Percentiles rank a stretch among this genome's conserved stretches.
phyloP scores from a whole-genome alignment of 2,888 invertebrate genomes.

The Dysmachus trigonus region DNA sequence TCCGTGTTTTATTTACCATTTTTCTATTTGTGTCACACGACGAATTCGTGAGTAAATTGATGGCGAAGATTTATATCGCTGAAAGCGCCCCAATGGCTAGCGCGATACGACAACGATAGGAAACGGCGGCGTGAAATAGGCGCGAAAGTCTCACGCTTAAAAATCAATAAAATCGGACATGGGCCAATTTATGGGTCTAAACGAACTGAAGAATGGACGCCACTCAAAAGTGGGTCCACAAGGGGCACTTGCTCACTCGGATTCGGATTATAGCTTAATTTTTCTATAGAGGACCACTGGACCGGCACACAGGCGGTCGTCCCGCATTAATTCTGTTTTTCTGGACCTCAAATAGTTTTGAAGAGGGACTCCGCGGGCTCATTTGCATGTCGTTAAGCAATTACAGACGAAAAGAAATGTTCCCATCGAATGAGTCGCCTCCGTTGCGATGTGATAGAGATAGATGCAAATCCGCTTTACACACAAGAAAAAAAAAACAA shows the following conservation, averaged over 20 bases:
- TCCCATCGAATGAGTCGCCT: not conserved
- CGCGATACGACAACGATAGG: too few species aligned
- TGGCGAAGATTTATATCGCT: not conserved
- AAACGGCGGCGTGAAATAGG: not conserved
- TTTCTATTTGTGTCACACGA: not conserved
- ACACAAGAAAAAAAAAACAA: not conserved
- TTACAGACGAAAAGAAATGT: not conserved
- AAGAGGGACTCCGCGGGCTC: not conserved
- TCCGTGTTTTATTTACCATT: not conserved
- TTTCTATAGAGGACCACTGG: not conserved
- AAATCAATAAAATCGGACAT: slow-evolving; percentile 9
- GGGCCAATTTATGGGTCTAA: not conserved
- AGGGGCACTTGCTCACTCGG: not conserved
- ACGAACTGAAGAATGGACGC: not conserved
- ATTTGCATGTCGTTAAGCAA: slow-evolving; percentile 31
- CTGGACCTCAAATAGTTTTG: not conserved
- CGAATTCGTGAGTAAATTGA: not conserved
- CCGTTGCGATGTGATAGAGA: not conserved
- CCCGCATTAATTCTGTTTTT: not conserved
- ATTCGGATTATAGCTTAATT: not conserved
- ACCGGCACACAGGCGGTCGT: not conserved
- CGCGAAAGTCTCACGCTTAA: not conserved
- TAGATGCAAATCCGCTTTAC: not conserved
- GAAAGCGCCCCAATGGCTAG: not conserved
- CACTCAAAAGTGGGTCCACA: not conserved